Percentiles rank a stretch among this genome's conserved stretches.
phyloP scores from a whole-genome alignment of 2,797 vertebrate species.

The Sarcoramphus papa region DNA sequence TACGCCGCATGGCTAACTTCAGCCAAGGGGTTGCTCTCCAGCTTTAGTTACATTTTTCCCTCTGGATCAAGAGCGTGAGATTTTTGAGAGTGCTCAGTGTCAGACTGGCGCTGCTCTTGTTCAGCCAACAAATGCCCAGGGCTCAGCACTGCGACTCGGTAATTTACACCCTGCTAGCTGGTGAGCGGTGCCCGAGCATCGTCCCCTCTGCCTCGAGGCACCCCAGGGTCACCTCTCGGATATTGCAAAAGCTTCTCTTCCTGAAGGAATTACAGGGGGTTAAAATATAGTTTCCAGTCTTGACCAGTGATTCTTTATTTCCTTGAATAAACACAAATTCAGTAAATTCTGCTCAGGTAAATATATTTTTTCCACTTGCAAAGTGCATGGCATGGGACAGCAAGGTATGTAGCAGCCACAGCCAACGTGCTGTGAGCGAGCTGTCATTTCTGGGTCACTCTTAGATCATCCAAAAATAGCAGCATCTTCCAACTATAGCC shows the following conservation, averaged over 20 bases:
- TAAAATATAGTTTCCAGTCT: neutral
- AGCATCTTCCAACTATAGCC: neutral
- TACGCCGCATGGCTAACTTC: neutral
- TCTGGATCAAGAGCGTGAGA: neutral
- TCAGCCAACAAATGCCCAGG: neutral
- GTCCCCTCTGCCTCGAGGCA: neutral
- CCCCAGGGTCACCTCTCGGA: neutral
- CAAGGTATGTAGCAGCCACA: too few relatives aligned
- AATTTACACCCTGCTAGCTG: too few relatives aligned
- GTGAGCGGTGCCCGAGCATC: neutral
- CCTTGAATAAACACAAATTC: neutral
- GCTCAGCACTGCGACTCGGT: neutral
- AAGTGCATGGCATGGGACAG: accelerated
- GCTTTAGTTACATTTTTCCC: neutral
- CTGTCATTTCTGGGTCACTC: neutral
- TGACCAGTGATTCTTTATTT: neutral
- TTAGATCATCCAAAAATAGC: neutral
- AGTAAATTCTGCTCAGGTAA: neutral
- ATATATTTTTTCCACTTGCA: neutral
- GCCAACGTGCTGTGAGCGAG: neutral
- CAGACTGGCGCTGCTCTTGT: neutral
- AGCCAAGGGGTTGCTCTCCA: neutral
- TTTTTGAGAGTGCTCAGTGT: neutral
- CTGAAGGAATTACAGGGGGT: neutral
- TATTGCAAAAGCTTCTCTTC: neutral